Conservation (phyloP, 2,797 vertebrate species). For the Coreius guichenoti region DNA sequence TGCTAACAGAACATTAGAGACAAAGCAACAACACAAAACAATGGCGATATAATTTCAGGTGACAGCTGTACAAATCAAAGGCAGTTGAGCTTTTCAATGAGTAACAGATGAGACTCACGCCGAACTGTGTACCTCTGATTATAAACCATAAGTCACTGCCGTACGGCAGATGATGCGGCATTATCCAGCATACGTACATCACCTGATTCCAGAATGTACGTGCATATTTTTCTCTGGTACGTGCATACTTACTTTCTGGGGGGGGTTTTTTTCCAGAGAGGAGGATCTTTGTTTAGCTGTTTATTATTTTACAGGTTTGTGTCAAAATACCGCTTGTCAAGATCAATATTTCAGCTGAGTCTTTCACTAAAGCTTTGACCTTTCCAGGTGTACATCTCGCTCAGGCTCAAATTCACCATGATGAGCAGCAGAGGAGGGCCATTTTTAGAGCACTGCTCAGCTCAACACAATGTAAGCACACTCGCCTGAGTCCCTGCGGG, state of each 20-base stretch:
- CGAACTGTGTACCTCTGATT: slow-evolving; percentile 15
- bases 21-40: slow-evolving; percentile 35
- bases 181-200: neutral
- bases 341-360: slow-evolving; percentile 76
- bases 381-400: slow-evolving; percentile 76
- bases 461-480: slow-evolving; percentile 29
- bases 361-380: slow-evolving; percentile 79
- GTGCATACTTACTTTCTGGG: neutral
- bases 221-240: neutral
- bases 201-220: neutral
- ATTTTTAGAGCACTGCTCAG: slow-evolving; percentile 66
- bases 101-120: slow-evolving; percentile 28
- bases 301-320: slow-evolving; percentile 73
- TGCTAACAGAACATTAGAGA: neutral
- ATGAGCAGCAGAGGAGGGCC: slow-evolving; percentile 70
- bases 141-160: slow-evolving; percentile 36
- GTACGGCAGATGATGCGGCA: neutral
- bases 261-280: slow-evolving; percentile 45
- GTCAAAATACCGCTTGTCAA: slow-evolving; percentile 77
- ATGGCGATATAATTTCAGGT: slow-evolving; percentile 23
- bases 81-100: slow-evolving; percentile 25
- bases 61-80: slow-evolving; percentile 52
- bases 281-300: slow-evolving; percentile 65
- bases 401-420: slow-evolving; percentile 75
- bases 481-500: neutral